A percentile compares a stretch with the other conserved stretches of the same genome.
phyloP scores from a whole-genome alignment of 2,888 invertebrate species.

The Orthosia gracilis region DNA sequence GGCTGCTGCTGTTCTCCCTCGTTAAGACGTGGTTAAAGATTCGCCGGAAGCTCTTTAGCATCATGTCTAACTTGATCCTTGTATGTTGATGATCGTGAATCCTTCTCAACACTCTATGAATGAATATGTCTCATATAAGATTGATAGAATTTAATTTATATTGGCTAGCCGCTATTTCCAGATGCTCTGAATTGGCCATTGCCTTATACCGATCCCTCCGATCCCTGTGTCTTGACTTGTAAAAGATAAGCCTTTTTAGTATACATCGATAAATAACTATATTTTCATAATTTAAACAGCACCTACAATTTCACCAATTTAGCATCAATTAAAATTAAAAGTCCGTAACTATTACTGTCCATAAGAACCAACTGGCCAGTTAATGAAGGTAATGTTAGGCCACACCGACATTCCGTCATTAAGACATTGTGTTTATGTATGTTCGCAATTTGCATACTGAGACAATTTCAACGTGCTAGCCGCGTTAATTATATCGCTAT shows the following conservation, averaged over 20 bases:
- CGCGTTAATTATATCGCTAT: conserved; percentile 53
- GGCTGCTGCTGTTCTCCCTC: too few species aligned
- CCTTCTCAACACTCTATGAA: too few species aligned
- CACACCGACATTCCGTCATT: conserved; percentile 60
- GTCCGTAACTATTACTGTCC: conserved; percentile 6
- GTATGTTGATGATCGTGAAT: too few species aligned
- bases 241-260: background rate
- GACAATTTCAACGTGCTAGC: conserved; percentile 47
- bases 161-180: too few species aligned
- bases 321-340: conserved; percentile 20
- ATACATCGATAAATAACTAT: background rate
- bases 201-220: too few species aligned
- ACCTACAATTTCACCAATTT: conserved; percentile 2
- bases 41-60: too few species aligned
- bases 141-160: too few species aligned
- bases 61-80: too few species aligned
- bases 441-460: conserved; percentile 56
- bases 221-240: background rate
- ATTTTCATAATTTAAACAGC: background rate
- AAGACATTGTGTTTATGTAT: conserved; percentile 63
- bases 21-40: too few species aligned
- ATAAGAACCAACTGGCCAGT: conserved; percentile 39
- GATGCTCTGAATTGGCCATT: background rate
- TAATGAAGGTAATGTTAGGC: conserved; percentile 55
- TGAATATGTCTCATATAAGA: too few species aligned